These are phyloP conservation scores for Polypedilum pembai DNA, from an alignment of 1,140 invertebrate species.

Conservation along the genomic window DNA sequence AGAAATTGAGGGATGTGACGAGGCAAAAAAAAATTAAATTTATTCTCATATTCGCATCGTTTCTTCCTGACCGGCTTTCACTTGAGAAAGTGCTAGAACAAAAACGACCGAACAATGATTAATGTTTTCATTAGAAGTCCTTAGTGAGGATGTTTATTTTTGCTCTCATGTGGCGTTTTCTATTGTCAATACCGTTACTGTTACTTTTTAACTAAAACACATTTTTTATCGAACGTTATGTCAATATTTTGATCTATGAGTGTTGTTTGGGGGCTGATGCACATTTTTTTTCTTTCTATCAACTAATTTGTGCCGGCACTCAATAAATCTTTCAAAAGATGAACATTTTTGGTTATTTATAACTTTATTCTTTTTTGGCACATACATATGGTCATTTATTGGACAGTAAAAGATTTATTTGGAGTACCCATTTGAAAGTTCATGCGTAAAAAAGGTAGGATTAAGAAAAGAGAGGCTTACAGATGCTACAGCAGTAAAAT, in stretches of 20 bases:
- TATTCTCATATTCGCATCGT: neutral
- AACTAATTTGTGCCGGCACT: neutral
- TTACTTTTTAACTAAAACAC: neutral
- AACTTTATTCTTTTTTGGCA: conserved; percentile 9
- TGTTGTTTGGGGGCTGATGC: neutral
- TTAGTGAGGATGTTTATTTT: conserved; percentile 26
- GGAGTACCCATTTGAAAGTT: no score
- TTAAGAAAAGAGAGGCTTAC: no score
- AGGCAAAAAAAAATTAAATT: neutral
- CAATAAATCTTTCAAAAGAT: neutral
- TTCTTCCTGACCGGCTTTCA: neutral
- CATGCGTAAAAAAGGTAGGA: no score
- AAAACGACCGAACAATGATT: conserved; percentile 17
- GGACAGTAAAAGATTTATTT: neutral
- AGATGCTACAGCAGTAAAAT: no score
- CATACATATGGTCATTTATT: neutral
- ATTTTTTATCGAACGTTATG: neutral
- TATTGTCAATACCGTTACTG: conserved; percentile 8
- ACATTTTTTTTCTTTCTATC: neutral
- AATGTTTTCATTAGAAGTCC: conserved; percentile 21
- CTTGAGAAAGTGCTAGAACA: neutral
- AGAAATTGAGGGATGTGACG: neutral
- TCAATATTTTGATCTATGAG: conserved; percentile 28
- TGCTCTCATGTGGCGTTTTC: conserved; percentile 16
- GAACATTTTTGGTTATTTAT: conserved; percentile 21